Base-by-base conservation (phyloP, 1,140 invertebrate genomes). In the Listronotus bonariensis region DNA sequence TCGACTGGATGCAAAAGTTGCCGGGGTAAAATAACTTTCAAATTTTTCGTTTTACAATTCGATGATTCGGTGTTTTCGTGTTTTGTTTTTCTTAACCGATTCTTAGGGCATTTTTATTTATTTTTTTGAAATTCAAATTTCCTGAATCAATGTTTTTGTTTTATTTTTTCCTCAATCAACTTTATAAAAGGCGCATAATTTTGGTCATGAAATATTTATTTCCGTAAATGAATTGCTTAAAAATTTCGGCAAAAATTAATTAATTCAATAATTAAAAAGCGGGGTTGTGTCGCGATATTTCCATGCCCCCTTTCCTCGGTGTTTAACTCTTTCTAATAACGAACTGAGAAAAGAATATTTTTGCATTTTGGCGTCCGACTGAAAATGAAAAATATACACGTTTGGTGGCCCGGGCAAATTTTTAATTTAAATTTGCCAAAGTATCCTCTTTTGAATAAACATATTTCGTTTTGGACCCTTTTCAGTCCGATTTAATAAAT, bases 381-480 rank as follows among this genome's bases (percentile, higher is more conserved):
- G 45, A 42, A 58, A 45, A 61, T 63, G 57, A 60, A 48, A 59
- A 67, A 65, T 69, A 64, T 63, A 54, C 51, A 56, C 63, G 51
- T 56, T 46, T 65, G 45, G 32, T 41, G 49, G 48, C 51, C 45
- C 58, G 55, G 58, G 54, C 60, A 65, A 65, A 56, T 70, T 71
- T n/a, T 72, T 62, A 70, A 69, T 72, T 71, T 68, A 70, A 73
- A 70, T 73, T 71, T 64, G 54, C 62, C 65, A 71, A 73, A 69
- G 62, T 67, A 61, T 70, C 62, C 68, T 69, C 66, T 66, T 69
- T 71, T 73, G 71, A 73, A 73, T 73, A 73, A 73, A 73, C 71
- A 71, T 73, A 71, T 73, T 73, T 73, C 55, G 40, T 53, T 65
- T 65, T 52, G 36, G 58, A 71, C 68, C 72, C 71, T 66, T 70